Conservation (phyloP, 2,797 vertebrate species). For the Limnodromus scolopaceus region DNA sequence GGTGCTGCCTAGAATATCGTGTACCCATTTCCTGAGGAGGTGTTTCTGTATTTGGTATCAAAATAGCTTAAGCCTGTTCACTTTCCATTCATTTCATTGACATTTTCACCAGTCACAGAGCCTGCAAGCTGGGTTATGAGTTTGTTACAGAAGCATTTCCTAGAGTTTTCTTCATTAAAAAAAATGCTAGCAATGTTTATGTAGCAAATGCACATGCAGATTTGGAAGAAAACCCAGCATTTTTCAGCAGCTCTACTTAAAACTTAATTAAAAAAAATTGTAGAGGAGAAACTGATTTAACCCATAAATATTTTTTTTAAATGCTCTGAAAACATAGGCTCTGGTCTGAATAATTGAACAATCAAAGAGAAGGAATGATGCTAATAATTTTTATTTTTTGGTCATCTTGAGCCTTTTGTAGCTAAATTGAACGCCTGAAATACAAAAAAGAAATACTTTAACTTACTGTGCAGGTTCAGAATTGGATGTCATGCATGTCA, state of each 20-base stretch:
- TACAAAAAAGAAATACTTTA: background rate
- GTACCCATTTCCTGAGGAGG: background rate
- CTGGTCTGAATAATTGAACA: background rate
- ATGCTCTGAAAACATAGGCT: background rate
- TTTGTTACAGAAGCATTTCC: background rate
- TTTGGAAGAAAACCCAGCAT: background rate
- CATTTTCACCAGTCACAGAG: background rate
- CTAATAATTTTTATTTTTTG: background rate
- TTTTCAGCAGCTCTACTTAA: background rate
- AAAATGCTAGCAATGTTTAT: background rate
- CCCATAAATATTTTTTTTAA: background rate
- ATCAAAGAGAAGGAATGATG: background rate
- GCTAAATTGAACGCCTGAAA: background rate
- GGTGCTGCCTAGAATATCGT: background rate
- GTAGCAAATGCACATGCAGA: background rate
- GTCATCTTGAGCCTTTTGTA: background rate
- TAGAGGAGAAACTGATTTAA: background rate
- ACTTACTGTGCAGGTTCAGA: background rate
- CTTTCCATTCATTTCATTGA: background rate
- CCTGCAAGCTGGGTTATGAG: background rate
- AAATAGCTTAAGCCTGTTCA: background rate
- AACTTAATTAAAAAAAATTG: background rate
- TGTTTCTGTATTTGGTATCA: background rate
- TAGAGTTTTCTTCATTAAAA: background rate
- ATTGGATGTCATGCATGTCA: background rate